These are phyloP conservation scores for Hystrix brachyura DNA, from an alignment of 2,113 vertebrate species.

Conservation along the genomic window DNA sequence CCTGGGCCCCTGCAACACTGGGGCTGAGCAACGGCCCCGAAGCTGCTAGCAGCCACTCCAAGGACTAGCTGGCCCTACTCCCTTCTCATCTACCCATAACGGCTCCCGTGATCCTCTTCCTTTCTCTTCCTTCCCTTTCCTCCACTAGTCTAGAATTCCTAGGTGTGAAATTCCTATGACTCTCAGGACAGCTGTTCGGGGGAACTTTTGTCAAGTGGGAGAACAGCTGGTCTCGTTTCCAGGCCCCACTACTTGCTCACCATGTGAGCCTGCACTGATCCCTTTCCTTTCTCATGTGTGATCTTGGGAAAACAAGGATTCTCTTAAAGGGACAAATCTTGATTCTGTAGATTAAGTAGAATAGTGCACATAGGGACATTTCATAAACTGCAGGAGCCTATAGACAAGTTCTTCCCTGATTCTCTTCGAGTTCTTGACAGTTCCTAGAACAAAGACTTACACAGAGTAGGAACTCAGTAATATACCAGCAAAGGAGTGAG, in stretches of 20 bases:
- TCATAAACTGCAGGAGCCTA: not conserved
- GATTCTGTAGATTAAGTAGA: conserved; percentile 8
- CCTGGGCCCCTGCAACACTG: not conserved
- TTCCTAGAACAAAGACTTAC: not conserved
- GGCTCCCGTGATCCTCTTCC: not conserved
- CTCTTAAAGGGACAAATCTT: conserved; percentile 13
- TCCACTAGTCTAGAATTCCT: not conserved
- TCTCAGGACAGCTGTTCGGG: not conserved
- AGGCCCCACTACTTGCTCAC: not conserved
- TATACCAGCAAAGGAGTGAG: not conserved
- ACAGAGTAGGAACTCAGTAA: not conserved
- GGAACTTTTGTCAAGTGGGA: not conserved
- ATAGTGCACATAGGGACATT: not conserved
- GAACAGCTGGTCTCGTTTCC: not conserved
- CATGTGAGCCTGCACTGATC: not conserved
- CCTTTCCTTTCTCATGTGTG: not conserved
- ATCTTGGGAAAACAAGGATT: conserved; percentile 6
- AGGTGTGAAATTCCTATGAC: not conserved
- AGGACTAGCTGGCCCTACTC: not conserved
- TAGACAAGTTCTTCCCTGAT: conserved; percentile 16
- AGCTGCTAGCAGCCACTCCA: not conserved
- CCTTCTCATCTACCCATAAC: not conserved
- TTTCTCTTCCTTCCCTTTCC: not conserved
- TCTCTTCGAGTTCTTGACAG: conserved; percentile 43
- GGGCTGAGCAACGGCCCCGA: not conserved